phyloP scores from a whole-genome alignment of 2,888 invertebrate genomes.

The Acronicta alni region DNA sequence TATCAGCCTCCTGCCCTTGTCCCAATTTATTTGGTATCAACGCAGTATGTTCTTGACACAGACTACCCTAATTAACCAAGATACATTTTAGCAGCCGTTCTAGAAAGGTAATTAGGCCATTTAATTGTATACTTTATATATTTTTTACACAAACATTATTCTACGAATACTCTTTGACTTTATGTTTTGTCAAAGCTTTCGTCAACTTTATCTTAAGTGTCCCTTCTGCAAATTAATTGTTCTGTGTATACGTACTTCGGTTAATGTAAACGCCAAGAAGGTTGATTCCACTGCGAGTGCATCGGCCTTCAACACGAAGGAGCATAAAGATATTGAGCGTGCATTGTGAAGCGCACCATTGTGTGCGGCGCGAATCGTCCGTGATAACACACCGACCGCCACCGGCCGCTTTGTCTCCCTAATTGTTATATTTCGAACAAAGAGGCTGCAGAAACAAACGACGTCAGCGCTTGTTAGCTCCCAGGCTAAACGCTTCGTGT shows the following conservation, averaged over 20 bases:
- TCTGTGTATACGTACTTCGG: conserved; percentile 54
- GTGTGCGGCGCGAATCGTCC: conserved; percentile 73
- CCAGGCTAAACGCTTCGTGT: conserved; percentile 81
- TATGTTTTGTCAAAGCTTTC: neutral
- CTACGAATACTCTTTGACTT: neutral
- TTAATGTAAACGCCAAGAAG: conserved; percentile 73
- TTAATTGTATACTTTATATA: too few relatives aligned
- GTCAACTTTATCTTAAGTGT: conserved; percentile 7
- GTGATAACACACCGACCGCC: conserved; percentile 79
- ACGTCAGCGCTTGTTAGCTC: conserved; percentile 77
- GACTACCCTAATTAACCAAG: too few relatives aligned
- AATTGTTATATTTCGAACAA: conserved; percentile 86
- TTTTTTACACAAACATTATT: too few relatives aligned
- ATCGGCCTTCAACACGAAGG: conserved; percentile 80
- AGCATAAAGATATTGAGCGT: conserved; percentile 86
- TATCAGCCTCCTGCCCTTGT: too few relatives aligned
- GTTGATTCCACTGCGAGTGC: conserved; percentile 79
- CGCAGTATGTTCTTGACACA: too few relatives aligned
- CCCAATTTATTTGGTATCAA: too few relatives aligned
- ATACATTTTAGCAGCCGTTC: too few relatives aligned
- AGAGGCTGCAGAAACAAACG: conserved; percentile 84
- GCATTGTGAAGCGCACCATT: conserved; percentile 80
- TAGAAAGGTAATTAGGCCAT: too few relatives aligned
- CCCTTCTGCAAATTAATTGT: conserved; percentile 36
- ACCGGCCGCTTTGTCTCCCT: conserved; percentile 79